Conservation (phyloP, 2,888 invertebrate genomes). For the Idaea biselata region DNA sequence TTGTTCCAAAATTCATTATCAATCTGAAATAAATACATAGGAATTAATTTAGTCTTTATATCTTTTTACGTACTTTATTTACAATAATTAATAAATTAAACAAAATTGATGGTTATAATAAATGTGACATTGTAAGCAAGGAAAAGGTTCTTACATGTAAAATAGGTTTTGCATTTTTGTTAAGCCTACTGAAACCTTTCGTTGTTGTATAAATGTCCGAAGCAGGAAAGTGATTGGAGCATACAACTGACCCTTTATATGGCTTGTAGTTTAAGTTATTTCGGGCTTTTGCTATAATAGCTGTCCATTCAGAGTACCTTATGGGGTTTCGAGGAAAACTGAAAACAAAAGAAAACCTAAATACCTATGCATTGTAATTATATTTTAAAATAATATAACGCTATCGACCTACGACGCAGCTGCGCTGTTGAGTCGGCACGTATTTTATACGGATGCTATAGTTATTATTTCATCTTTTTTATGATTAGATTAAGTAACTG, state of each 20-base stretch:
- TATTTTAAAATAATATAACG: not conserved
- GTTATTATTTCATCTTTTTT: no score
- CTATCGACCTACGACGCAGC: no score
- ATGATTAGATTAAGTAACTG: no score
- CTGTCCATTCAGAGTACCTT: slow-evolving; percentile 7
- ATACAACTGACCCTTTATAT: slow-evolving; percentile 9
- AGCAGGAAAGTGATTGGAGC: slow-evolving; percentile 5
- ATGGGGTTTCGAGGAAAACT: slow-evolving; percentile 10
- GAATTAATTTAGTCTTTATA: no score
- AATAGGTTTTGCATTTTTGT: slow-evolving; percentile 9
- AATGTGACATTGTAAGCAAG: not conserved
- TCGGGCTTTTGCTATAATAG: slow-evolving; percentile 9
- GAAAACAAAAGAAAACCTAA: slow-evolving; percentile 5
- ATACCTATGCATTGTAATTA: slow-evolving; percentile 2
- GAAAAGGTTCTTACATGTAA: slow-evolving; percentile 6
- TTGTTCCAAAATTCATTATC: no score
- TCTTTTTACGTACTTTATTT: no score
- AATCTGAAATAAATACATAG: no score
- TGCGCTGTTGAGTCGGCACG: no score
- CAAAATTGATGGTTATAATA: not conserved
- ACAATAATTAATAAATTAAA: no score
- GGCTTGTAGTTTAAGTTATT: slow-evolving; percentile 8
- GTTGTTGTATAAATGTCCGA: slow-evolving; percentile 7
- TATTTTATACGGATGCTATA: no score
- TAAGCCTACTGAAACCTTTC: slow-evolving; percentile 8